A percentile compares a stretch with the other conserved stretches of the same genome.
These are phyloP conservation scores for Danio aesculapii DNA, from an alignment of 2,797 vertebrate species.

Conservation along the genomic window DNA sequence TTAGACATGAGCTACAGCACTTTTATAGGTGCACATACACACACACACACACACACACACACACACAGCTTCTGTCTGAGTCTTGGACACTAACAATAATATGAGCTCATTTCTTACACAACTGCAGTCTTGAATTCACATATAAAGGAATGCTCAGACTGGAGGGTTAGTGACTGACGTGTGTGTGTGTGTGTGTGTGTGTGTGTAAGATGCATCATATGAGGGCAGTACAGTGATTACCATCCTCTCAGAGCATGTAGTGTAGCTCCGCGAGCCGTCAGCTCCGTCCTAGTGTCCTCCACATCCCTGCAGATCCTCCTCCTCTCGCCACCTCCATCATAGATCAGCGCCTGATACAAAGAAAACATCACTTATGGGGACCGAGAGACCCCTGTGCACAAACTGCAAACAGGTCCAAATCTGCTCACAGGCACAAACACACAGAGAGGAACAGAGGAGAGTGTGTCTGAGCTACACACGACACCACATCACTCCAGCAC, in stretches of 20 bases:
- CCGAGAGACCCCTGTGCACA: slow-evolving; percentile 8
- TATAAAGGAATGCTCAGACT: no score
- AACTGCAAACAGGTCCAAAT: no score
- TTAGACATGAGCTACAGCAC: slow-evolving; percentile 47
- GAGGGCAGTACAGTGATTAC: slow-evolving; percentile 74
- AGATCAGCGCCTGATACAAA: slow-evolving; percentile 83
- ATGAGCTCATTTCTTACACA: not conserved
- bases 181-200: not conserved
- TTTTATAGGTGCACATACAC: slow-evolving; percentile 2
- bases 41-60: not conserved
- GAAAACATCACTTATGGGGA: slow-evolving; percentile 47
- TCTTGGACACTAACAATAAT: not conserved
- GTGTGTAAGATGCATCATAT: not conserved
- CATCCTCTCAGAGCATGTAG: slow-evolving; percentile 86
- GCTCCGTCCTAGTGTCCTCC: slow-evolving; percentile 76
- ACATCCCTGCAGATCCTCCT: slow-evolving; percentile 78
- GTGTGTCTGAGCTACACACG: no score
- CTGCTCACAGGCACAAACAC: no score
- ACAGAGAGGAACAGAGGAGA: no score
- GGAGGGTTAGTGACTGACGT: no score
- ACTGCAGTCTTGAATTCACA: no score
- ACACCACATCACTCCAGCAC: no score
- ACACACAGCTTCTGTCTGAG: not conserved
- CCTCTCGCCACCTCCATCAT: slow-evolving; percentile 76
- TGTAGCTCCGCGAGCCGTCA: slow-evolving; percentile 75